Conservation (phyloP, 2,888 invertebrate species). For the Coelopa pilipes region DNA sequence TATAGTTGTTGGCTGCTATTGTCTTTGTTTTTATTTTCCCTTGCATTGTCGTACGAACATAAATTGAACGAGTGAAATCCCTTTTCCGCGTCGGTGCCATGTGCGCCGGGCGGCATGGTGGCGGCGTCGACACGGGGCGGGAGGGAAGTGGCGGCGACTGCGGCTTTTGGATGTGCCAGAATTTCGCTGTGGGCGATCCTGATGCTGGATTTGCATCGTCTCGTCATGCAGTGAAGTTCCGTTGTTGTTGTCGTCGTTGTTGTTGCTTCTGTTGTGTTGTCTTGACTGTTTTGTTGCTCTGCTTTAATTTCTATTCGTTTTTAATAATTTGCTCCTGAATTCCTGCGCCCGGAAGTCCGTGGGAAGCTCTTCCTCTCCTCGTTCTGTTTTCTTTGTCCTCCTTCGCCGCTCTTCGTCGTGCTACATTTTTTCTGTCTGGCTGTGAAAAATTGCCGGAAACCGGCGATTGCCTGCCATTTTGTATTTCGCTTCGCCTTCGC, state of each 20-base stretch:
- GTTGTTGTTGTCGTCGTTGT: not conserved
- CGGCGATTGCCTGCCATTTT: constrained; percentile 28
- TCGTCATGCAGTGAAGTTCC: not conserved
- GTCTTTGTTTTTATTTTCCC: constrained; percentile 31
- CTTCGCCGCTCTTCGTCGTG: too few species aligned
- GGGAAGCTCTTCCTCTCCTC: not conserved
- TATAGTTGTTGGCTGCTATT: constrained; percentile 18
- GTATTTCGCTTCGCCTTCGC: not conserved
- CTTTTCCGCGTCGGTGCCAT: constrained; percentile 26
- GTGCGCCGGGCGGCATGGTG: not conserved
- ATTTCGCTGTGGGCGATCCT: not conserved
- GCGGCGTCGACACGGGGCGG: too few species aligned
- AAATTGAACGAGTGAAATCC: constrained; percentile 32
- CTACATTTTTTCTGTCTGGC: not conserved
- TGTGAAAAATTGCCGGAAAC: constrained; percentile 33
- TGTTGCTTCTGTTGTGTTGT: constrained; percentile 12
- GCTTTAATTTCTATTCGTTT: not conserved
- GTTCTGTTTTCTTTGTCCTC: not conserved
- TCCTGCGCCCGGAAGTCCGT: not conserved
- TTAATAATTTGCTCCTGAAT: not conserved
- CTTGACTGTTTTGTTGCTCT: not conserved
- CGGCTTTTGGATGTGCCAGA: not conserved
- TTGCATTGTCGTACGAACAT: constrained; percentile 27
- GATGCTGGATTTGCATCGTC: too few species aligned
- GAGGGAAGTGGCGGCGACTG: too few species aligned